phyloP scores from a whole-genome alignment of 2,113 vertebrate genomes.

The Neolamprologus kungweensis region DNA sequence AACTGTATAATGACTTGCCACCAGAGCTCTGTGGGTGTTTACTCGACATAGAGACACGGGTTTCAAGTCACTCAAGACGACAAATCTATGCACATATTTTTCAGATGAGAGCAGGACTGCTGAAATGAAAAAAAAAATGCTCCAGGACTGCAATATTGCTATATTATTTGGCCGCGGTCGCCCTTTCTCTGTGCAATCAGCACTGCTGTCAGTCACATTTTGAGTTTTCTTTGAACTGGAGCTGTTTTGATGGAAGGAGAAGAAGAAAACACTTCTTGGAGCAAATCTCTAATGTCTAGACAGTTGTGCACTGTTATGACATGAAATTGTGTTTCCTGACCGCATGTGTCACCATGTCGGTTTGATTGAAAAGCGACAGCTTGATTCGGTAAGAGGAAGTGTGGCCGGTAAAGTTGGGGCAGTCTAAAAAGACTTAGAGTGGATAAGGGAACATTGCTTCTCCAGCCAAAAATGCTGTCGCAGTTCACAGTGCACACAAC shows the following conservation, averaged over 20 bases:
- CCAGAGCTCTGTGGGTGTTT: conserved; percentile 43
- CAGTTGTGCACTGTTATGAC: neutral
- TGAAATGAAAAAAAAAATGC: neutral
- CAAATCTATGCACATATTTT: neutral
- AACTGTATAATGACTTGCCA: conserved; percentile 18
- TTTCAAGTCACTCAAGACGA: conserved; percentile 12
- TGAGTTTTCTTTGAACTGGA: neutral
- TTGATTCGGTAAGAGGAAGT: neutral
- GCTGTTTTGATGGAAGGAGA: neutral
- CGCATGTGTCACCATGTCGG: neutral
- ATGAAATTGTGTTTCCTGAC: conserved; percentile 2
- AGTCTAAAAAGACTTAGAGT: neutral
- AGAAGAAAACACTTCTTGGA: neutral
- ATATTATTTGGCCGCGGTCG: neutral
- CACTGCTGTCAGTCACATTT: conserved; percentile 14
- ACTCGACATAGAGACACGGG: conserved; percentile 2
- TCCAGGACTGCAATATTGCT: neutral
- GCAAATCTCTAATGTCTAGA: neutral
- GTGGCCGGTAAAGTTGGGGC: neutral
- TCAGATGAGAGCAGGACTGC: neutral
- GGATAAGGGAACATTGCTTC: neutral
- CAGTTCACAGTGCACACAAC: neutral
- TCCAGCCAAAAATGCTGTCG: neutral
- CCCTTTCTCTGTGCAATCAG: neutral
- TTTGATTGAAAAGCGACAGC: neutral